phyloP scores from a whole-genome alignment of 2,113 vertebrate genomes.

The Poeciliopsis turrubarensis region DNA sequence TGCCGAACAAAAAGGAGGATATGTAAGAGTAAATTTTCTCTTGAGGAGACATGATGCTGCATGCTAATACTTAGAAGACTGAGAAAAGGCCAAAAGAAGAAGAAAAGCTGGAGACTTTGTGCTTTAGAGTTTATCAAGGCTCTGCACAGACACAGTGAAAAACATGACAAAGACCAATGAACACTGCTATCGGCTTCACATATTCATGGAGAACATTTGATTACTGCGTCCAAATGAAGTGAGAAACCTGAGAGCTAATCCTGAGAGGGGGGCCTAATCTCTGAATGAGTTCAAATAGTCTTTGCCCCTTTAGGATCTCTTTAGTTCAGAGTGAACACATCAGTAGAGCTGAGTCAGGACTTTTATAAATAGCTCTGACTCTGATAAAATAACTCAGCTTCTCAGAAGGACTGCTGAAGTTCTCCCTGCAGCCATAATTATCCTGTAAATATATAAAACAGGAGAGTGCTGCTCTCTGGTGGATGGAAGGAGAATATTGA shows the following conservation, averaged over 20 bases:
- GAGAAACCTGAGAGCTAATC: not conserved
- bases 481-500: slow-evolving; percentile 15
- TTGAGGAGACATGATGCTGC: not conserved
- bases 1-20: not conserved
- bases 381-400: slow-evolving; percentile 57
- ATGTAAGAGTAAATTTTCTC: not conserved
- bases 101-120: not conserved
- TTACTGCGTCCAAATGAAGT: not conserved
- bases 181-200: not conserved
- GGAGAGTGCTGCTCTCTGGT: slow-evolving; percentile 64
- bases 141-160: not conserved
- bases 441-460: not conserved
- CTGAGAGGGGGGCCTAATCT: not conserved
- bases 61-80: not conserved
- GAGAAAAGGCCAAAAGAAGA: not conserved
- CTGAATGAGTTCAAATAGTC: slow-evolving; percentile 20
- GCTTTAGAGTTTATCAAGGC: too few relatives aligned
- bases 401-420: slow-evolving; percentile 42
- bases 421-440: slow-evolving; percentile 42
- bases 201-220: not conserved
- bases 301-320: slow-evolving; percentile 35
- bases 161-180: slow-evolving; percentile 4
- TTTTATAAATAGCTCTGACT: slow-evolving; percentile 70
- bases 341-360: slow-evolving; percentile 65
- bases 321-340: slow-evolving; percentile 52